Conservation (phyloP, 2,888 invertebrate genomes). For the Anagyrus pseudococci region DNA sequence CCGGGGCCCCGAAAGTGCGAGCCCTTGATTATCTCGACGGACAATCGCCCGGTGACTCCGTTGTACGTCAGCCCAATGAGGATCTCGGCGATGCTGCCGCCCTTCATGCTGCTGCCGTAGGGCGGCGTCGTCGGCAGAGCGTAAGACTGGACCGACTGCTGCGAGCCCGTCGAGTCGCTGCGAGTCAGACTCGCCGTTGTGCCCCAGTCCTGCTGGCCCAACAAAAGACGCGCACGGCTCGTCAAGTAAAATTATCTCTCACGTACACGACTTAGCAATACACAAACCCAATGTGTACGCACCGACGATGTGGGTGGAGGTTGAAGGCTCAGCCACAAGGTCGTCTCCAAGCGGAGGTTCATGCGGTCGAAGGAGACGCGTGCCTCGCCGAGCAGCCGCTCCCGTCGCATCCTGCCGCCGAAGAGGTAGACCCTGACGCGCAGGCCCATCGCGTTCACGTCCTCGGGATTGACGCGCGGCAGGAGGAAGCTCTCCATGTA, state of each 20-base stretch:
- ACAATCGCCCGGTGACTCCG: constrained; percentile 91
- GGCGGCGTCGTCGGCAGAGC: constrained; percentile 57
- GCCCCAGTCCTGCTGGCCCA: constrained; percentile 57
- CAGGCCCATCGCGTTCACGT: constrained; percentile 90
- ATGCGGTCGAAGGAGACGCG: constrained; percentile 89
- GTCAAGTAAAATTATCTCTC: no score
- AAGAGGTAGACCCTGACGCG: constrained; percentile 86
- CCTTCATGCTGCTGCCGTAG: constrained; percentile 68
- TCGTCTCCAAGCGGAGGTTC: constrained; percentile 89
- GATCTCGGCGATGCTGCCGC: constrained; percentile 90
- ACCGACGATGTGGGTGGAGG: constrained; percentile 56
- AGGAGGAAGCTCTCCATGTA: constrained; percentile 93
- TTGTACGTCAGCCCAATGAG: constrained; percentile 90
- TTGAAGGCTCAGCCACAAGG: constrained; percentile 86
- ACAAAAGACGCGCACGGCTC: constrained; percentile 42
- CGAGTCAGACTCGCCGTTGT: constrained; percentile 70
- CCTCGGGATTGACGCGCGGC: constrained; percentile 92
- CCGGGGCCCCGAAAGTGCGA: constrained; percentile 70
- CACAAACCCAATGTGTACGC: constrained; percentile 16
- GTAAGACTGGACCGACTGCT: constrained; percentile 76
- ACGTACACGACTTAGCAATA: no score
- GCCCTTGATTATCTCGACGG: constrained; percentile 86
- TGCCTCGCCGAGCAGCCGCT: constrained; percentile 89
- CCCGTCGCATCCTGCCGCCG: constrained; percentile 91
- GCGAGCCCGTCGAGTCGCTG: constrained; percentile 93